phyloP scores from a whole-genome alignment of 2,888 invertebrate genomes.

The Spilarctia lutea region DNA sequence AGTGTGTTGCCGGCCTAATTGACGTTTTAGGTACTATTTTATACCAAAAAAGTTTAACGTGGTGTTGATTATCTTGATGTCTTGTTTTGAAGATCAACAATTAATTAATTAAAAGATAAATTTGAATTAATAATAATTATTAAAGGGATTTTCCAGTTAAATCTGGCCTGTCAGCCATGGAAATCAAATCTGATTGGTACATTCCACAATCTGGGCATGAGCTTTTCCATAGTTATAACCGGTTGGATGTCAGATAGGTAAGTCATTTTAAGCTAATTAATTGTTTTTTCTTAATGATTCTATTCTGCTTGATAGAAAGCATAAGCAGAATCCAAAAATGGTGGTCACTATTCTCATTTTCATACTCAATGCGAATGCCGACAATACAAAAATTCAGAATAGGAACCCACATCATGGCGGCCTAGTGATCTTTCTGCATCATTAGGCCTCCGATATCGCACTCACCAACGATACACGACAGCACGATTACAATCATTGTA shows the following conservation, averaged over 20 bases:
- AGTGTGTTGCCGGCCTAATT: too few species aligned
- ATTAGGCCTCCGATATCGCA: too few species aligned
- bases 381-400: too few species aligned
- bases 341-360: too few species aligned
- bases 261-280: neutral
- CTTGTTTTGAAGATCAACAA: neutral
- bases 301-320: too few species aligned
- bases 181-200: constrained; percentile 72
- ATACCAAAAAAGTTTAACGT: neutral
- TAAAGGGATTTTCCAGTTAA: constrained; percentile 61
- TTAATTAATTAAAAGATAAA: neutral
- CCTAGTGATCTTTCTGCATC: too few species aligned
- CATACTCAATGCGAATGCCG: too few species aligned
- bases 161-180: constrained; percentile 76
- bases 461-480: too few species aligned
- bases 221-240: constrained; percentile 65
- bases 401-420: too few species aligned
- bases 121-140: neutral
- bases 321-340: too few species aligned
- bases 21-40: neutral
- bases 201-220: constrained; percentile 70
- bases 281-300: too few species aligned
- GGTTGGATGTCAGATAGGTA: constrained; percentile 75
- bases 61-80: neutral
- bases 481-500: too few species aligned